These are phyloP conservation scores for Carcina quercana DNA, from an alignment of 2,888 invertebrate genomes.

Conservation along the genomic window DNA sequence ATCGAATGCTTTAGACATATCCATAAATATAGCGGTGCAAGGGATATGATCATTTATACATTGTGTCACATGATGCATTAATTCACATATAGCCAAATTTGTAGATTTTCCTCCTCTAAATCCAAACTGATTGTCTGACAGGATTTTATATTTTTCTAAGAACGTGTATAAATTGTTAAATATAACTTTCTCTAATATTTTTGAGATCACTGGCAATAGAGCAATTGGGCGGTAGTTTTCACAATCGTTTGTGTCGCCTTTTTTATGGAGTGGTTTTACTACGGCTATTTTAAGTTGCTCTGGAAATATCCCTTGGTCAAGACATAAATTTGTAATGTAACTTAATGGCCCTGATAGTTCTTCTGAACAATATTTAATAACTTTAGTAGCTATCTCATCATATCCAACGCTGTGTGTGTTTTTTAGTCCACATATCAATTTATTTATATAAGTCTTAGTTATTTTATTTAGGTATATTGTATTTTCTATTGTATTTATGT, in stretches of 20 bases:
- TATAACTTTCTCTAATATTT: neutral
- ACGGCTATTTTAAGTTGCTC: neutral
- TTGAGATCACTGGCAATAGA: neutral
- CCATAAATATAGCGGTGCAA: no score
- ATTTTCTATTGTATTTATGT: neutral
- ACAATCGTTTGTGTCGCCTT: neutral
- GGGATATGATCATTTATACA: no score
- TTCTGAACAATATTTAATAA: neutral
- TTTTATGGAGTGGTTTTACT: neutral
- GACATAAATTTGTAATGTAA: neutral
- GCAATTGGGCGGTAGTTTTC: conserved; percentile 1
- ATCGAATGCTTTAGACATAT: no score
- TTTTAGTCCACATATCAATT: neutral
- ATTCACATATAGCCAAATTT: no score
- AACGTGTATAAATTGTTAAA: no score
- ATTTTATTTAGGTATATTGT: neutral
- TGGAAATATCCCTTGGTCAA: neutral
- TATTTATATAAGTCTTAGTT: neutral
- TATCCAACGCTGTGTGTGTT: neutral
- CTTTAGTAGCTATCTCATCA: neutral
- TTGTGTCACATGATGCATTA: no score
- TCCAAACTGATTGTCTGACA: no score
- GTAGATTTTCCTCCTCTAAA: no score
- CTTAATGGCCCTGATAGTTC: neutral
- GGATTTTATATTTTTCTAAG: neutral